Evolutionary conservation across 2,113 vertebrate genomes (phyloP).

Genomic region (Ptilorrhoa leucosticta): DNA sequence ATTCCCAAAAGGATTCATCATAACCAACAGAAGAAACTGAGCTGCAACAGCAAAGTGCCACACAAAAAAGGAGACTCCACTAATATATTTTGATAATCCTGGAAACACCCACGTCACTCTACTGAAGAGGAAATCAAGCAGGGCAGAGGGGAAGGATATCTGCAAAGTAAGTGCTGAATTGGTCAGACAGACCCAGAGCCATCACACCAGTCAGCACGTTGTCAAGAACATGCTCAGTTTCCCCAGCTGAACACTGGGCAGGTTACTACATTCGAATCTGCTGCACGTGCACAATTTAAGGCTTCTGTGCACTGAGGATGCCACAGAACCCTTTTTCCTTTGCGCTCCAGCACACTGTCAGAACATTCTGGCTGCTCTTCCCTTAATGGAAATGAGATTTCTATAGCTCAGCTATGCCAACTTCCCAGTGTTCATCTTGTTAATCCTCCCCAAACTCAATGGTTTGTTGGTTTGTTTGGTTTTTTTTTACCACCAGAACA

Average conservation of each 20-base stretch:
- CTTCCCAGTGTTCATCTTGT: not conserved
- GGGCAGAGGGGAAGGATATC: not conserved
- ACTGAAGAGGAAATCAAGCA: not conserved
- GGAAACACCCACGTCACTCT: not conserved
- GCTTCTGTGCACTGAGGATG: not conserved
- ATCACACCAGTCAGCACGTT: no score
- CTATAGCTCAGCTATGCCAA: not conserved
- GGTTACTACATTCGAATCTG: not conserved
- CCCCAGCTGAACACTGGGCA: not conserved
- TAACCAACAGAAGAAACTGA: not conserved
- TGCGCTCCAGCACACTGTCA: not conserved
- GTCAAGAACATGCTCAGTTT: not conserved
- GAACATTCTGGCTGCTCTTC: not conserved
- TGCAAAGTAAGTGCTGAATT: not conserved
- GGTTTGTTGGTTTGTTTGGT: not conserved
- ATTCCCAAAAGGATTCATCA: not conserved
- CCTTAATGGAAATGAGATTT: not conserved
- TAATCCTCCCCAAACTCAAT: not conserved
- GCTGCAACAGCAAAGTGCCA: not conserved
- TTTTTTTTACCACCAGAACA: not conserved
- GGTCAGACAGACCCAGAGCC: not conserved
- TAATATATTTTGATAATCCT: not conserved
- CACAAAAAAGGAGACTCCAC: not conserved
- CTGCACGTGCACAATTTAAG: fast-evolving
- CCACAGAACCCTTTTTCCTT: not conserved